Evolutionary conservation across 2,113 vertebrate species (phyloP).

Genomic region (Sclerurus mexicanus): DNA sequence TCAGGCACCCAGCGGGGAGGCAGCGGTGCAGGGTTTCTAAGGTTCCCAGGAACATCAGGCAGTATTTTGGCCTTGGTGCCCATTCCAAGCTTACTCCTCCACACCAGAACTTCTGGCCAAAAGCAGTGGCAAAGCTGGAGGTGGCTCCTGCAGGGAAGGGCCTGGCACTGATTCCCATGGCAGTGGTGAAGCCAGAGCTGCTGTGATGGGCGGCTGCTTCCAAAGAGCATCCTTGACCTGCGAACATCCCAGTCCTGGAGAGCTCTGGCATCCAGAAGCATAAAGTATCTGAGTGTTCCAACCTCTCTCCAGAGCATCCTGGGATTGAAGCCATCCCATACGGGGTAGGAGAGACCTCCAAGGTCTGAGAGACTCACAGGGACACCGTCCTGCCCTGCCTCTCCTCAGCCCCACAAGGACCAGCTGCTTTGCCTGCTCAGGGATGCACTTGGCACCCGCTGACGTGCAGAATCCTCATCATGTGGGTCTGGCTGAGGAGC

Average conservation of each 20-base stretch:
- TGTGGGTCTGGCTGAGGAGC: constrained; percentile 18
- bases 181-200: not conserved
- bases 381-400: not conserved
- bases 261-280: not conserved
- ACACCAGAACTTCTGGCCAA: not conserved
- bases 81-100: not conserved
- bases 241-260: accelerated
- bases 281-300: accelerated
- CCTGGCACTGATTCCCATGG: accelerated
- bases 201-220: not conserved
- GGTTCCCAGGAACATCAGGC: accelerated
- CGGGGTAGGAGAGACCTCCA: accelerated
- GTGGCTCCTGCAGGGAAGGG: not conserved
- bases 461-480: not conserved
- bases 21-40: not conserved
- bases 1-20: not conserved
- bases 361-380: accelerated
- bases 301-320: accelerated
- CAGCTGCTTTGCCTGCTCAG: not conserved
- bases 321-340: accelerated
- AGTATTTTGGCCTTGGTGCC: not conserved
- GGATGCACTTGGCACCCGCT: accelerated
- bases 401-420: not conserved
- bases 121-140: not conserved
- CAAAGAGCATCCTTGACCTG: not conserved